These are phyloP conservation scores for Typhlichthys subterraneus DNA, from an alignment of 2,797 vertebrate species.

Conservation along the genomic window DNA sequence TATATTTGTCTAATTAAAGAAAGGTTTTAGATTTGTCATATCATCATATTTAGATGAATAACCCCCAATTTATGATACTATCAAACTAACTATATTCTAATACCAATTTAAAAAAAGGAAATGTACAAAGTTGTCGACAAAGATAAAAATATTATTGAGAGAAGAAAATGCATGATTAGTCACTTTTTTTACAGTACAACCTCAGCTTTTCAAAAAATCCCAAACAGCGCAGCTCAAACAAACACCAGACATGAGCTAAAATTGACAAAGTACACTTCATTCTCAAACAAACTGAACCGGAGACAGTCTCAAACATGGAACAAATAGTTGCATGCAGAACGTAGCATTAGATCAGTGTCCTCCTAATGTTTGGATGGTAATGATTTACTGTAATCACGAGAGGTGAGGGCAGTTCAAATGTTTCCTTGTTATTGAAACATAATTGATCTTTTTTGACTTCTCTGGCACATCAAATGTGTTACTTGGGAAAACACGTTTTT, in stretches of 20 bases:
- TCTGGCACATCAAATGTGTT: slow-evolving; percentile 36
- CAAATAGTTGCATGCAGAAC: slow-evolving; percentile 48
- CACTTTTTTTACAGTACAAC: slow-evolving; percentile 43
- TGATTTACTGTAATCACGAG: slow-evolving; percentile 61
- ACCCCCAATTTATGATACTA: no score
- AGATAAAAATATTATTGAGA: no score
- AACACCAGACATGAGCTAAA: slow-evolving; percentile 76
- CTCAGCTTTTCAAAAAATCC: slow-evolving; percentile 63
- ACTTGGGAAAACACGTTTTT: slow-evolving; percentile 47
- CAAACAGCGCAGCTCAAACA: slow-evolving; percentile 45
- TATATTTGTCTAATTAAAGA: no score
- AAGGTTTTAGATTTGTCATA: no score
- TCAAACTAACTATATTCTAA: no score
- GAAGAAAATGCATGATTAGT: neutral
- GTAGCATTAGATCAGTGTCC: slow-evolving; percentile 57
- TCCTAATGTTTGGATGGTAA: slow-evolving; percentile 54
- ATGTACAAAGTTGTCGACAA: no score
- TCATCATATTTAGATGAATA: no score
- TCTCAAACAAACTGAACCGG: slow-evolving; percentile 61
- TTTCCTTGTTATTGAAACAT: slow-evolving; percentile 37
- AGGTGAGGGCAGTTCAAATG: slow-evolving; percentile 36
- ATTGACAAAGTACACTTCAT: slow-evolving; percentile 61
- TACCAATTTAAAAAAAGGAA: no score
- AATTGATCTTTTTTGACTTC: slow-evolving; percentile 14
- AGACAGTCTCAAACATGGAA: slow-evolving; percentile 65